These are phyloP conservation scores for Saguinus imperator DNA, from an alignment of 2,113 vertebrate species.

Conservation along the genomic window DNA sequence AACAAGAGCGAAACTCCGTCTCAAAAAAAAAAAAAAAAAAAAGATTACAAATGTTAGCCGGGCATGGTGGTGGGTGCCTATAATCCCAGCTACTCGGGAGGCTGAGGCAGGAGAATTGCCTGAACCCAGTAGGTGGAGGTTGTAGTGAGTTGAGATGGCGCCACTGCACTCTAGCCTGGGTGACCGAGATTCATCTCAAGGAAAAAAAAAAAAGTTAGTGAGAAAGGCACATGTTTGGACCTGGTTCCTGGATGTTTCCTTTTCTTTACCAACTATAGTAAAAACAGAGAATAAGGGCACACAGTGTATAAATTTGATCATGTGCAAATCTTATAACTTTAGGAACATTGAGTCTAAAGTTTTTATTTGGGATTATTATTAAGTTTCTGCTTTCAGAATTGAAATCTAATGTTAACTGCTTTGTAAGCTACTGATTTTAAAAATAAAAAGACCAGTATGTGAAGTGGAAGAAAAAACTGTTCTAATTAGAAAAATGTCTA, in stretches of 20 bases:
- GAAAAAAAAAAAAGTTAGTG: background rate
- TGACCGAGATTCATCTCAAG: too few relatives aligned
- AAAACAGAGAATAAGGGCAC: background rate
- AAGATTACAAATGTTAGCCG: too few relatives aligned
- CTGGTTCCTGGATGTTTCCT: background rate
- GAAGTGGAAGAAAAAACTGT: background rate
- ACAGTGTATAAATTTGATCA: background rate
- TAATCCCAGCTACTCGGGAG: too few relatives aligned
- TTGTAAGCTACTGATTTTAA: conserved; percentile 23
- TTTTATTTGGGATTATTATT: background rate
- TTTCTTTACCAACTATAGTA: conserved; percentile 26
- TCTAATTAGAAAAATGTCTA: background rate
- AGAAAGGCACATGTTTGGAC: background rate
- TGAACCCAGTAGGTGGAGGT: too few relatives aligned
- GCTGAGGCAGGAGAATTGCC: too few relatives aligned
- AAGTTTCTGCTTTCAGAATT: conserved; percentile 43
- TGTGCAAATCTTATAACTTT: conserved; percentile 32
- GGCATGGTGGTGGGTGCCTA: too few relatives aligned
- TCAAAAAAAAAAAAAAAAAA: too few relatives aligned
- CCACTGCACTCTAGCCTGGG: too few relatives aligned
- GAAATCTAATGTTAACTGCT: conserved; percentile 21
- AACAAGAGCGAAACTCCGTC: too few relatives aligned
- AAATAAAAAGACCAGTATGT: background rate
- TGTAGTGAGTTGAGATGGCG: too few relatives aligned
- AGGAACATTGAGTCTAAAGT: background rate